Evolutionary conservation across 2,888 invertebrate genomes (phyloP), one percentile per base, ranked within the genome.

Genomic region (Lymantria monacha): DNA sequence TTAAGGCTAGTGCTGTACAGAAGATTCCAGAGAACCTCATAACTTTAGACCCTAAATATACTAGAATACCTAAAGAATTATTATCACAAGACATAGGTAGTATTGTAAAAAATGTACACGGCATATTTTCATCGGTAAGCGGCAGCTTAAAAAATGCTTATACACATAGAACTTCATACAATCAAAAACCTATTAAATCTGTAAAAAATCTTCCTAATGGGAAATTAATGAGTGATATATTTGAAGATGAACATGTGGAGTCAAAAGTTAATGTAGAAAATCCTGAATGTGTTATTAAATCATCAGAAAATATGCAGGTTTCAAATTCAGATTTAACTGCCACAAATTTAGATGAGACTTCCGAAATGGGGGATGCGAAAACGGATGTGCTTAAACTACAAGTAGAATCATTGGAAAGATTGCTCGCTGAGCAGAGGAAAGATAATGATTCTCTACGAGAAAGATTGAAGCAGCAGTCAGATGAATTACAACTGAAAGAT

Each of bases 31-130:
- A 89, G n/a, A 69, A 54, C 1, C 30, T 62, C 38, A 30, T 47
- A 0, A 61, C 53, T 14, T 8, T 59, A 13, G 85, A 88, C 44
- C 58, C 55, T 0, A 70, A 73, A 55, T 85, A 85, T 30, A 51
- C 80, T 0, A 70, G 83, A 36, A 63, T 87, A 66, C 85, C 86
- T 0, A 90, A 89, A 68, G 91, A 91, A 56, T 62, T 89, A 0
- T 49, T 90, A 0, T 76, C 86, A 0, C 90, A 87, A 75, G 91
- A 91, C 41, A 63, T 91, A 0, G 89, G 90, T 0, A 87, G 79
- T 53, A 85, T 92, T 1, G 90, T 91, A 0, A 91, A 91, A 63
- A 92, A 91, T 70, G 91, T 91, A 0, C 92, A 92, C 3, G 91
- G 91, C 0, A 87, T 92, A 63, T 91, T 92, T 55, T 90, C 91